phyloP scores from a whole-genome alignment of 2,113 vertebrate species.

The Penelope pileata region DNA sequence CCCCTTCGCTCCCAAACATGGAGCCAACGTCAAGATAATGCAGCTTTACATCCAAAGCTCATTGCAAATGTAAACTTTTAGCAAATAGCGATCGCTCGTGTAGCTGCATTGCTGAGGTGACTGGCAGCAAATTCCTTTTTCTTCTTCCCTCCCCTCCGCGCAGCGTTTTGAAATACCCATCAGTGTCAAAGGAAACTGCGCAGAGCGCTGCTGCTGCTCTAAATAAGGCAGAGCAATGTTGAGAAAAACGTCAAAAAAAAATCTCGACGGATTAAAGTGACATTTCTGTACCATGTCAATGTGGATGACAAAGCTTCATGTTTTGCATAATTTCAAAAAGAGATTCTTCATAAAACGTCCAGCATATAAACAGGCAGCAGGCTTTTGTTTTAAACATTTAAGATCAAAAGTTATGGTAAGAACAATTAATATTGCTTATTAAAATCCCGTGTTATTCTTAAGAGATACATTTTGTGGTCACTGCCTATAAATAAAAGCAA shows the following conservation, averaged over 20 bases:
- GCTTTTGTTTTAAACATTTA: slow-evolving; percentile 70
- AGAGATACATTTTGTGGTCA: slow-evolving; percentile 57
- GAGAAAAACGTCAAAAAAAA: slow-evolving; percentile 65
- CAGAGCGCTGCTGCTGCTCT: slow-evolving; percentile 69
- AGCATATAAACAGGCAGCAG: slow-evolving; percentile 34
- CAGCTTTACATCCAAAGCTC: slow-evolving; percentile 54
- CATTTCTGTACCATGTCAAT: slow-evolving; percentile 76
- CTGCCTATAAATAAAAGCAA: slow-evolving; percentile 63
- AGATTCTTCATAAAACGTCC: slow-evolving; percentile 52
- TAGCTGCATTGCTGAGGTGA: slow-evolving; percentile 27
- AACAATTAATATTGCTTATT: slow-evolving; percentile 67
- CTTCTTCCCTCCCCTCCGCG: background rate
- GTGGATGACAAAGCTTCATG: slow-evolving; percentile 48
- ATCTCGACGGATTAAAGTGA: slow-evolving; percentile 74
- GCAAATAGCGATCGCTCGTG: slow-evolving; percentile 48
- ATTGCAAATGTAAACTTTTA: slow-evolving; percentile 76
- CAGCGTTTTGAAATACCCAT: slow-evolving; percentile 75
- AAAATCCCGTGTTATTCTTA: slow-evolving; percentile 70
- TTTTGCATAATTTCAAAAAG: slow-evolving; percentile 67
- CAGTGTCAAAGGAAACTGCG: slow-evolving; percentile 76
- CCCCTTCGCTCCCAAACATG: background rate
- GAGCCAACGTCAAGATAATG: background rate
- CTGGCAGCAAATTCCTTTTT: slow-evolving; percentile 69
- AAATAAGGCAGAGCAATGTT: slow-evolving; percentile 74
- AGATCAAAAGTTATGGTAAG: slow-evolving; percentile 62